phyloP scores from a whole-genome alignment of 2,888 invertebrate genomes.

The Seladonia tumulorum region DNA sequence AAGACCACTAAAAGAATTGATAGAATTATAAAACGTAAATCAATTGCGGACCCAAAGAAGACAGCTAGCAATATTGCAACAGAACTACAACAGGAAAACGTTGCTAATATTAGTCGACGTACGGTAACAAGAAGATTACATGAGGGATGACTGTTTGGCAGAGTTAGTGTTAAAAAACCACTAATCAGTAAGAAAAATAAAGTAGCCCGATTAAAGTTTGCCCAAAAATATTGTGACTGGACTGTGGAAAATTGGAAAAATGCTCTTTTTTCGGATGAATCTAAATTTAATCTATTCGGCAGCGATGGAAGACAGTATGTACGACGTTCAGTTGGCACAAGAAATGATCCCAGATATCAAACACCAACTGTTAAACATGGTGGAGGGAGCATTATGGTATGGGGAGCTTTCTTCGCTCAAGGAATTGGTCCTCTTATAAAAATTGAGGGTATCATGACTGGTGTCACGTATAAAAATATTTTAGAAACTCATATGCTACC shows the following conservation, averaged over 20 bases:
- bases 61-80: constrained; percentile 20
- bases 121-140: not conserved
- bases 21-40: no score
- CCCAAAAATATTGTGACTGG: not conserved
- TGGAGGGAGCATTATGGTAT: no score
- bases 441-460: no score
- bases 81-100: constrained; percentile 43
- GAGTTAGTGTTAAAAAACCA: not conserved
- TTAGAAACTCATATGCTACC: no score
- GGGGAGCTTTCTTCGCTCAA: no score
- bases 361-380: constrained; percentile 50
- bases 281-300: constrained; percentile 52
- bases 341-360: constrained; percentile 41
- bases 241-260: constrained; percentile 33
- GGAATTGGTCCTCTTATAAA: no score
- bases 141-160: not conserved
- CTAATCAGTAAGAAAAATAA: not conserved
- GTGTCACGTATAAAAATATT: no score
- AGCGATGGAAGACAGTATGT: constrained; percentile 39
- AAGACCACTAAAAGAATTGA: no score
- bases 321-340: constrained; percentile 25
- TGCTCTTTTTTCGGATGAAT: constrained; percentile 45
- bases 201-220: not conserved
- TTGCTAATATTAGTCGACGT: constrained; percentile 26
- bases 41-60: constrained; percentile 12